phyloP scores from a whole-genome alignment of 1,140 invertebrate species.

The Aphidius gifuensis region DNA sequence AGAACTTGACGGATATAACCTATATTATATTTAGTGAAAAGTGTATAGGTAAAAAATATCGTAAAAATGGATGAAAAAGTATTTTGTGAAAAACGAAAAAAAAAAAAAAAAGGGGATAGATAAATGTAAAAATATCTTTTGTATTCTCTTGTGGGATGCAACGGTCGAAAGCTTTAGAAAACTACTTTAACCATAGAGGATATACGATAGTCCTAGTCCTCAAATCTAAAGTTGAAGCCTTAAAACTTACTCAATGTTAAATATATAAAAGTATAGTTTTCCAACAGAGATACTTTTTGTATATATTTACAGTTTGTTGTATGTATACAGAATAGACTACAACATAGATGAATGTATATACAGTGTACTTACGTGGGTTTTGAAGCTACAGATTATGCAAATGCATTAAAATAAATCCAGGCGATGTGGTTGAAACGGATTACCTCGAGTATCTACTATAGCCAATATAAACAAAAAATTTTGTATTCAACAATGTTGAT shows the following conservation, averaged over 20 bases:
- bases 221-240: conserved; percentile 21
- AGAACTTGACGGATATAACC: not conserved
- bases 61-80: not conserved
- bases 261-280: conserved; percentile 1
- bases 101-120: not conserved
- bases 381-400: conserved; percentile 26
- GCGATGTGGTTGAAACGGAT: conserved; percentile 27
- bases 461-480: not conserved
- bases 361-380: conserved; percentile 16
- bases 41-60: no score
- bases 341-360: no score
- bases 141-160: conserved; percentile 4
- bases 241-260: conserved; percentile 11
- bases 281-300: not conserved
- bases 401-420: conserved; percentile 29
- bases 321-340: conserved; percentile 4
- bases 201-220: conserved; percentile 17
- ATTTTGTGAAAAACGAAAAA: not conserved
- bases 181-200: conserved; percentile 12
- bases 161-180: conserved; percentile 10
- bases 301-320: conserved; percentile 5
- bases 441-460: conserved; percentile 22
- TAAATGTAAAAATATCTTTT: conserved; percentile 18
- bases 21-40: no score
- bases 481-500: no score